These are phyloP conservation scores for Plebejus anna DNA, from an alignment of 2,888 invertebrate species.

Conservation along the genomic window DNA sequence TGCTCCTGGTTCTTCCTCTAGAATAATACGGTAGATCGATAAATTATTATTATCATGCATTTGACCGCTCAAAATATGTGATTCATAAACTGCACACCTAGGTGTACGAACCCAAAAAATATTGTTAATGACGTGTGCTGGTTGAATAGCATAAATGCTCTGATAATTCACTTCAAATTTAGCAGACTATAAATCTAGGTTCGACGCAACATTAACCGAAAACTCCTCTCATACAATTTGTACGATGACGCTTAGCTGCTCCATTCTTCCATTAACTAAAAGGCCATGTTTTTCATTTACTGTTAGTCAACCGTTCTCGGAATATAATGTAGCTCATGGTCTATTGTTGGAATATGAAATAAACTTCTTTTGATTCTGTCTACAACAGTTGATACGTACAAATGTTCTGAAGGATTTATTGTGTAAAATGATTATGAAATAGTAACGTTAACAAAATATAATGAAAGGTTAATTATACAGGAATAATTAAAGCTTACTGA, in stretches of 20 bases:
- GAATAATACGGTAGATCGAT: no score
- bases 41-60: no score
- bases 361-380: slow-evolving; percentile 16
- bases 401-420: neutral
- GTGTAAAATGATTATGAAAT: neutral
- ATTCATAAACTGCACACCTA: no score
- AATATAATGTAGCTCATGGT: slow-evolving; percentile 16
- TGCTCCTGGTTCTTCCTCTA: no score
- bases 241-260: slow-evolving; percentile 11
- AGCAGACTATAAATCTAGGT: neutral
- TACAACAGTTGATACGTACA: neutral
- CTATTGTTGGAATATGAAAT: slow-evolving; percentile 21
- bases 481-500: neutral
- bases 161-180: neutral
- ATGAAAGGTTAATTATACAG: neutral
- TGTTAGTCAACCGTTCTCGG: slow-evolving; percentile 22
- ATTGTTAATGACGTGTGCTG: no score
- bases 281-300: slow-evolving; percentile 24
- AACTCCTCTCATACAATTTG: neutral
- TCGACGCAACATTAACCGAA: neutral
- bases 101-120: neutral
- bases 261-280: slow-evolving; percentile 19
- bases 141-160: neutral
- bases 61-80: no score
- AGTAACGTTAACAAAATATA: neutral